These are phyloP conservation scores for Metalampra italica DNA, from an alignment of 2,888 invertebrate species.

Conservation along the genomic window DNA sequence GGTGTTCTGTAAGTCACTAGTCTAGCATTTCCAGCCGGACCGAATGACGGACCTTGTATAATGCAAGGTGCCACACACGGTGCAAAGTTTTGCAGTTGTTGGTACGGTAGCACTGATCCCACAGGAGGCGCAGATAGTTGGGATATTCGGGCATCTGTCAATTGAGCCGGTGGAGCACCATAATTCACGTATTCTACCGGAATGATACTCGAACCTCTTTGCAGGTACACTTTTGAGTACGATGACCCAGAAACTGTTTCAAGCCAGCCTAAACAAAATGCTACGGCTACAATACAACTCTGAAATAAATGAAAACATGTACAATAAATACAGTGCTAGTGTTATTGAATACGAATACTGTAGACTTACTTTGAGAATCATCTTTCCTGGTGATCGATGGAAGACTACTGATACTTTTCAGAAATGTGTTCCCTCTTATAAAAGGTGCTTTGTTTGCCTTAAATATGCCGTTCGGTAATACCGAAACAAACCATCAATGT, in stretches of 20 bases:
- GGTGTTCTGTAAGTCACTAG: conserved; percentile 44
- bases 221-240: conserved; percentile 58
- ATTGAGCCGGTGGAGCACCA: conserved; percentile 36
- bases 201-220: conserved; percentile 35
- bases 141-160: conserved; percentile 34
- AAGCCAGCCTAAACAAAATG: conserved; percentile 30
- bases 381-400: conserved; percentile 63
- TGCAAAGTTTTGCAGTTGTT: conserved; percentile 30
- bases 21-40: conserved; percentile 38
- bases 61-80: conserved; percentile 59
- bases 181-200: conserved; percentile 48
- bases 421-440: conserved; percentile 58
- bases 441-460: conserved; percentile 58
- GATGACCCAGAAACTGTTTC: conserved; percentile 36
- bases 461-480: conserved; percentile 71
- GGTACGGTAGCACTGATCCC: conserved; percentile 31
- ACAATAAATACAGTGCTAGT: not conserved
- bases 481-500: conserved; percentile 76
- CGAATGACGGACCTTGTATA: conserved; percentile 36
- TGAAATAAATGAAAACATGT: conserved; percentile 33
- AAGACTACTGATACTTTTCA: conserved; percentile 65
- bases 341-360: conserved; percentile 5
- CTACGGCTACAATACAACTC: conserved; percentile 28
- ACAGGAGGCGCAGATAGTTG: conserved; percentile 39
- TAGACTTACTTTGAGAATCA: conserved; percentile 65